Conservation (phyloP, 1,140 invertebrate species). For the Holcopasites calliopsidis region DNA sequence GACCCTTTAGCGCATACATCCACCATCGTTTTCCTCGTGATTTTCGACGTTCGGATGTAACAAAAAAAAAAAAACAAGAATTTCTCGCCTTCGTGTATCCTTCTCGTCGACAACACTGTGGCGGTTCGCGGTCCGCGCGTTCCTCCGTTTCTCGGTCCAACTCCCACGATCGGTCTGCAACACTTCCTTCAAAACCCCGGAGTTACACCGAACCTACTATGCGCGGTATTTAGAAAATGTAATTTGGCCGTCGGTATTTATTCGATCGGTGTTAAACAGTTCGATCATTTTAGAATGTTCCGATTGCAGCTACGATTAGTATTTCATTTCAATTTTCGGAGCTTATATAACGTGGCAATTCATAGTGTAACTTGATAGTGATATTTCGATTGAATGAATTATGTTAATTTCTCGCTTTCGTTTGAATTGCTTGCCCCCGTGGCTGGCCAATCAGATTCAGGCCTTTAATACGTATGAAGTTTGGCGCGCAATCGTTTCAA, state of each 20-base stretch:
- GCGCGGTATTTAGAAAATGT: neutral
- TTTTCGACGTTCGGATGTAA: constrained; percentile 61
- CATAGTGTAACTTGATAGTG: neutral
- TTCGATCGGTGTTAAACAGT: neutral
- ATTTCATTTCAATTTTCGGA: neutral
- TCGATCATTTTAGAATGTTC: neutral
- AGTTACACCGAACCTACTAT: constrained; percentile 26
- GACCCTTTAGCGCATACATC: constrained; percentile 50
- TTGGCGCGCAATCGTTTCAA: constrained; percentile 38
- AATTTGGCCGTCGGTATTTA: neutral
- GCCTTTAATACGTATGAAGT: constrained; percentile 22
- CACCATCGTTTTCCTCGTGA: constrained; percentile 64
- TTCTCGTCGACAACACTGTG: constrained; percentile 71
- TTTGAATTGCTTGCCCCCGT: constrained; percentile 21
- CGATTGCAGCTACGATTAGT: neutral
- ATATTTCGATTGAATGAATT: neutral
- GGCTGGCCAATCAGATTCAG: constrained; percentile 24
- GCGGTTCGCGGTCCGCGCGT: constrained; percentile 67
- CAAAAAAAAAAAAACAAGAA: constrained; percentile 67
- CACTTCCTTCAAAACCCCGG: constrained; percentile 16
- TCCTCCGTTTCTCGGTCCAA: constrained; percentile 59
- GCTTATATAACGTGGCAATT: neutral
- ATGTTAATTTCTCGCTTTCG: neutral
- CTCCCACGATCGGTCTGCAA: constrained; percentile 50
- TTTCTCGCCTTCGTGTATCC: constrained; percentile 67